Conservation (phyloP, 2,888 invertebrate species). For the Rhingia campestris region DNA sequence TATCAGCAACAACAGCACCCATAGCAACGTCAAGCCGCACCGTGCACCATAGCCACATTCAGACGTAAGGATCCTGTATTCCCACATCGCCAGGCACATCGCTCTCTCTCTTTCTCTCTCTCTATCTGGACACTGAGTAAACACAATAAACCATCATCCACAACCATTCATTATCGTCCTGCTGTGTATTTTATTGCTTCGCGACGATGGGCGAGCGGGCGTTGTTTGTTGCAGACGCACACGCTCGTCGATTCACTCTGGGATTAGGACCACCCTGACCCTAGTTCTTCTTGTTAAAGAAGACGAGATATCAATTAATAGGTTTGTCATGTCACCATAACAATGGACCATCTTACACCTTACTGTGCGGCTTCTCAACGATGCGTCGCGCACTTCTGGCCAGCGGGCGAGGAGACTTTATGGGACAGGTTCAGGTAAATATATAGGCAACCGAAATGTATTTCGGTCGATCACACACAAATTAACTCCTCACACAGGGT, state of each 20-base stretch:
- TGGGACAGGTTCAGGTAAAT: constrained; percentile 38
- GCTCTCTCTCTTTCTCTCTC: neutral
- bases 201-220: constrained; percentile 45
- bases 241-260: neutral
- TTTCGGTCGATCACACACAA: constrained; percentile 63
- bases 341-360: constrained; percentile 55
- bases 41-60: too few relatives aligned
- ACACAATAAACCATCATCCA: constrained; percentile 74
- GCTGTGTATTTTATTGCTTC: constrained; percentile 71
- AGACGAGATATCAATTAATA: constrained; percentile 64
- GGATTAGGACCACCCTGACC: constrained; percentile 65
- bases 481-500: constrained; percentile 52
- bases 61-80: constrained; percentile 67
- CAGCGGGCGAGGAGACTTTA: neutral
- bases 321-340: constrained; percentile 59
- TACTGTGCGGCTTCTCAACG: constrained; percentile 37
- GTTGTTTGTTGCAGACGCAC: constrained; percentile 47
- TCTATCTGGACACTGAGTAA: constrained; percentile 31
- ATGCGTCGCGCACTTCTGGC: neutral
- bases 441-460: constrained; percentile 56
- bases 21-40: too few relatives aligned
- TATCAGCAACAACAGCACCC: constrained; percentile 10
- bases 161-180: constrained; percentile 71
- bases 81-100: constrained; percentile 53
- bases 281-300: constrained; percentile 41